These are phyloP conservation scores for Coenonympha glycerion DNA, from an alignment of 2,888 invertebrate species.

Conservation along the genomic window DNA sequence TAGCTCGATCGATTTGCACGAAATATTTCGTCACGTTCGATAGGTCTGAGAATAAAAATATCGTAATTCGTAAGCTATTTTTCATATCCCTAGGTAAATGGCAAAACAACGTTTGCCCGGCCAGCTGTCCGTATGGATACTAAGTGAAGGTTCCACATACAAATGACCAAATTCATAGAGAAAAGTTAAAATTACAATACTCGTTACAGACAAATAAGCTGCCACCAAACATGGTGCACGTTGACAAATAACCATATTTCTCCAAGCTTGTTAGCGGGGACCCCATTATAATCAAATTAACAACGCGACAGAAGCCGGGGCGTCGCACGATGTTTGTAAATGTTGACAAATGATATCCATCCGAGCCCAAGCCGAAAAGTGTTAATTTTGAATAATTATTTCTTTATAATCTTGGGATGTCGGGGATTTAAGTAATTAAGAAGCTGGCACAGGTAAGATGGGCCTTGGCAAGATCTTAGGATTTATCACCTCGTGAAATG, in stretches of 20 bases:
- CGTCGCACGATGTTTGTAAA: slow-evolving; percentile 1
- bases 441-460: background rate
- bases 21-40: too few species aligned
- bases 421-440: slow-evolving; percentile 19
- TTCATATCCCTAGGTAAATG: background rate
- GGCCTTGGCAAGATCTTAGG: too few species aligned
- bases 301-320: slow-evolving; percentile 16
- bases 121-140: background rate
- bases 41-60: too few species aligned
- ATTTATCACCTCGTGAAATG: too few species aligned
- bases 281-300: slow-evolving; percentile 21
- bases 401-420: slow-evolving; percentile 12
- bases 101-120: background rate
- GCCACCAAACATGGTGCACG: slow-evolving; percentile 9
- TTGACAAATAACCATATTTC: slow-evolving; percentile 17
- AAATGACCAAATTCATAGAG: background rate
- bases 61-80: too few species aligned
- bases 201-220: slow-evolving; percentile 1
- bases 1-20: too few species aligned
- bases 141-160: background rate
- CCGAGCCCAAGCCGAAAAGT: slow-evolving; percentile 4
- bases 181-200: slow-evolving; percentile 1
- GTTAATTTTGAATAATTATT: slow-evolving; percentile 22
- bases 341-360: slow-evolving; percentile 17
- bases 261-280: slow-evolving; percentile 17